Conservation (phyloP, 2,888 invertebrate genomes). For the Calliscelio sp. region DNA sequence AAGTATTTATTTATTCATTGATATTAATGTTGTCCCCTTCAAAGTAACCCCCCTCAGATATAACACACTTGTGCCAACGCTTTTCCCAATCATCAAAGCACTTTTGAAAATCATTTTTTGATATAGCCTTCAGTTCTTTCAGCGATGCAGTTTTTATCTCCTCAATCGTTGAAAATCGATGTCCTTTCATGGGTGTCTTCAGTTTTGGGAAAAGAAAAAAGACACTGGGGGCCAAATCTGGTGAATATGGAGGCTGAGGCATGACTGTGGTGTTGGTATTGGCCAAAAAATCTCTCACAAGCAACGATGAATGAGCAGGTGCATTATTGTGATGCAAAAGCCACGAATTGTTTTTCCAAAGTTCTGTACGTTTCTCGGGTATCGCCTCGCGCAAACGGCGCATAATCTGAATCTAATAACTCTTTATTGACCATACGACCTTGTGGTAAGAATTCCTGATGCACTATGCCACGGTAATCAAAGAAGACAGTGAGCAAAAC, state of each 20-base stretch:
- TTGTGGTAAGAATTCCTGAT: too few species aligned
- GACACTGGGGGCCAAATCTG: constrained; percentile 62
- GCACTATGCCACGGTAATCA: too few species aligned
- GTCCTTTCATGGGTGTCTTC: constrained; percentile 73
- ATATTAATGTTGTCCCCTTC: constrained; percentile 38
- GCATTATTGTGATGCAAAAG: constrained; percentile 66
- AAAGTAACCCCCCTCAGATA: constrained; percentile 69
- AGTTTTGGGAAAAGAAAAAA: constrained; percentile 76
- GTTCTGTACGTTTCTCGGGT: constrained; percentile 22
- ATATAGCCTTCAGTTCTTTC: constrained; percentile 51
- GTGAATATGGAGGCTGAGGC: constrained; percentile 69
- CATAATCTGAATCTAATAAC: too few species aligned
- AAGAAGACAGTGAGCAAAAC: too few species aligned
- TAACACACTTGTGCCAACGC: not conserved
- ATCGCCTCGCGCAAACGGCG: not conserved
- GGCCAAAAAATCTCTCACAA: constrained; percentile 72
- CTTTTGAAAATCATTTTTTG: constrained; percentile 61
- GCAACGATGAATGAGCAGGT: constrained; percentile 51
- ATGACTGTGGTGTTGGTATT: constrained; percentile 73
- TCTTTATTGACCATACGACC: too few species aligned
- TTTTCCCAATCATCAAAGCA: constrained; percentile 72
- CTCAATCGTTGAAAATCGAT: constrained; percentile 10
- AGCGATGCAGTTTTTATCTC: constrained; percentile 68
- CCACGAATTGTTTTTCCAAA: constrained; percentile 53
- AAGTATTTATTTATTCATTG: not conserved